These are phyloP conservation scores for Sericinus montela DNA, from an alignment of 2,888 invertebrate genomes.

Conservation along the genomic window DNA sequence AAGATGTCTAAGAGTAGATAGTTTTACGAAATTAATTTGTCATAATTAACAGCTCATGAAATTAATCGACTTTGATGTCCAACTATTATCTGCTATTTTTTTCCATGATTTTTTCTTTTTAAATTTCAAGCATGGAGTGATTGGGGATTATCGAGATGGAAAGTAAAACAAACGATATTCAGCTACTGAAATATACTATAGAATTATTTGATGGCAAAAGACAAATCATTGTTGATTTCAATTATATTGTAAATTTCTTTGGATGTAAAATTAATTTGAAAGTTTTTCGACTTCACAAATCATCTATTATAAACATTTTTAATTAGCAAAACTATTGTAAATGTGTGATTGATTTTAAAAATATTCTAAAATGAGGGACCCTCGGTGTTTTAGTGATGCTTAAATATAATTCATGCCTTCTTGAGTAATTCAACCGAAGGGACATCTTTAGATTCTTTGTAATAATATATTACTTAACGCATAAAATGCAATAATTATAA, in stretches of 20 bases:
- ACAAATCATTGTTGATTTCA: too few species aligned
- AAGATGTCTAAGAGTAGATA: constrained; percentile 30
- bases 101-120: constrained; percentile 3
- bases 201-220: too few species aligned
- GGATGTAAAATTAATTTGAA: too few species aligned
- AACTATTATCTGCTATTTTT: constrained; percentile 7
- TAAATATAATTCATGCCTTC: constrained; percentile 7
- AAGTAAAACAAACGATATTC: not conserved
- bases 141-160: not conserved
- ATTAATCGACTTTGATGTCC: constrained; percentile 5
- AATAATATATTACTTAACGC: constrained; percentile 32
- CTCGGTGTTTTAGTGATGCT: constrained; percentile 20
- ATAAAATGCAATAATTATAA: constrained; percentile 62
- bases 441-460: not conserved
- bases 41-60: not conserved
- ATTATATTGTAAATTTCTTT: too few species aligned
- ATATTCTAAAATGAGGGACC: constrained; percentile 24
- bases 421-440: not conserved
- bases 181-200: too few species aligned
- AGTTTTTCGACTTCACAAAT: too few species aligned
- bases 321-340: not conserved
- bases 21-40: constrained; percentile 29
- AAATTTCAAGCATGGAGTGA: not conserved
- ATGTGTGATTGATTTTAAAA: constrained; percentile 10
- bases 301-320: not conserved